phyloP scores from a whole-genome alignment of 2,888 invertebrate genomes.

The Ophioninae sp. region DNA sequence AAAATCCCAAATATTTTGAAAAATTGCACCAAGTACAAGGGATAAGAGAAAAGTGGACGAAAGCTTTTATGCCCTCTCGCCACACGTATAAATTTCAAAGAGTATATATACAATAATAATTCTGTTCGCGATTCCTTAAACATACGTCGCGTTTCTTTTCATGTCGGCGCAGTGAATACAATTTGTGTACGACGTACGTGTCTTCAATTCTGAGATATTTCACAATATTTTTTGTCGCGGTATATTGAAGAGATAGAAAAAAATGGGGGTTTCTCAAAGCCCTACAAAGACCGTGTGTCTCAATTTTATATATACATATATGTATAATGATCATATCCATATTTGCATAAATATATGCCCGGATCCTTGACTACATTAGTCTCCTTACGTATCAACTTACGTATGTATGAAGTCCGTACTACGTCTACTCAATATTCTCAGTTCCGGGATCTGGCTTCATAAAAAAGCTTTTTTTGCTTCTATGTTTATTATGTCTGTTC shows the following conservation, averaged over 20 bases:
- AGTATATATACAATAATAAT: slow-evolving; percentile 10
- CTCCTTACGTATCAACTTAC: neutral
- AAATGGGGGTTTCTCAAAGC: neutral
- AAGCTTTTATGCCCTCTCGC: slow-evolving; percentile 3
- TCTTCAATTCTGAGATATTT: slow-evolving; percentile 3
- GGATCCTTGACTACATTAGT: neutral
- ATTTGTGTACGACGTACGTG: slow-evolving; percentile 5
- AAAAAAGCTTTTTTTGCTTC: neutral
- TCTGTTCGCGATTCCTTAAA: slow-evolving; percentile 7
- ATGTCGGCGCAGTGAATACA: neutral
- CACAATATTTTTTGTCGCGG: neutral
- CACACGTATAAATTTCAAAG: neutral
- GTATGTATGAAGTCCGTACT: neutral
- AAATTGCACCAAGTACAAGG: neutral
- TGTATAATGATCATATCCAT: neutral
- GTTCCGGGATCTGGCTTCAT: neutral
- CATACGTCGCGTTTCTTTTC: neutral
- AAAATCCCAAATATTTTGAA: neutral
- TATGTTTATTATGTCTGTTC: neutral
- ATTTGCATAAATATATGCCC: neutral
- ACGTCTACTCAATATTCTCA: neutral
- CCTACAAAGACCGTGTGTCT: neutral
- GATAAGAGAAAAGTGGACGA: slow-evolving; percentile 3
- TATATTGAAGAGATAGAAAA: slow-evolving; percentile 1
- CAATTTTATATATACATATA: slow-evolving; percentile 7